Base-by-base conservation (phyloP, 2,797 vertebrate species). In the Schizopygopsis malacanthus region DNA sequence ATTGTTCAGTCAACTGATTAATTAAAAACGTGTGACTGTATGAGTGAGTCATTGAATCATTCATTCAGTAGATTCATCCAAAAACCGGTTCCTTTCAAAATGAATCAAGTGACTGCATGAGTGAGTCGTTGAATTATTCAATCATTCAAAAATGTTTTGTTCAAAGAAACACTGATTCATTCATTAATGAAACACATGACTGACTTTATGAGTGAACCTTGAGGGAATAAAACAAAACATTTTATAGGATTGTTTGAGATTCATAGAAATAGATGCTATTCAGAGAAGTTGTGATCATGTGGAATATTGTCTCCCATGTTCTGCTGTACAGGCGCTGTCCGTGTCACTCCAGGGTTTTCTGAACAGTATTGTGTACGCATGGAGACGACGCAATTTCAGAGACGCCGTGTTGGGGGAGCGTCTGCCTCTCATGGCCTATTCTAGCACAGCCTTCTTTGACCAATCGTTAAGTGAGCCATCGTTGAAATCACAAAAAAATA, bases 271-370 rank as follows among this genome's bases (percentile, higher is more conserved):
- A 4, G 25, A 72, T 28, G 4, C 15, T 45, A 45, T 15, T 25
- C 4, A 10, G 15, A 75, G 1, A 33, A 4, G 4, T 76, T 54
- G 37, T 54, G 37, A 54, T 18, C 75, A 63, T 25, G 89, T 65
- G 87, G 3, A 47, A 22, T 56, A 2, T 72, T 39, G 67, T 11
- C 16, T 78, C 28, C 37, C 59, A 22, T 72, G 41, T 72, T 9
- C 16, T 52, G 52, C 28, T 70, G n/a, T 86, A 18, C 92, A 97
- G 96, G 95, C 95, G 0, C 85, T 90, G 80, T 89, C 89, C 0
- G 61, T 95, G 79, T 96, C 96, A 20, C 93, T 96, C 7, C 96
- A 97, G 73, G 97, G 96, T 0, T 95, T 96, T 85, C 91, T 96
- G 85, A 96, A 97, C 94, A 95, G 95, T 13, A 82, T 96, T 88